Conservation (phyloP, 1,140 invertebrate genomes). For the Ceratosolen fusciceps region DNA sequence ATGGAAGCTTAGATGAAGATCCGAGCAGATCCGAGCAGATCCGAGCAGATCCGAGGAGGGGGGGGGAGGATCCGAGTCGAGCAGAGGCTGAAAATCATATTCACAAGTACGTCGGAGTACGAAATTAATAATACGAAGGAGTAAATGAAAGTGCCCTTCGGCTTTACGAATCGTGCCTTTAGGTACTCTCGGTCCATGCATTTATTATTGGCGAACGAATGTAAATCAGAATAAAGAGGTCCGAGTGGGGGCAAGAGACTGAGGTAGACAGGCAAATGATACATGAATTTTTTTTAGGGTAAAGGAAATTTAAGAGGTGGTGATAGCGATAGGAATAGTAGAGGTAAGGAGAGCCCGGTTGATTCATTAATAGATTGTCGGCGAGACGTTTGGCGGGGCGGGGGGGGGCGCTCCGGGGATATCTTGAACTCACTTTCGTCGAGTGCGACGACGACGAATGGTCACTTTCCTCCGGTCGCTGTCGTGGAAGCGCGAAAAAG, state of each 20-base stretch:
- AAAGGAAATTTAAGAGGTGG: not conserved
- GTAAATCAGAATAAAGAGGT: not conserved
- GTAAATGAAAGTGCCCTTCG: not conserved
- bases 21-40: too few species aligned
- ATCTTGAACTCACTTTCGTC: slow-evolving; percentile 17
- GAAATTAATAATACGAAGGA: too few species aligned
- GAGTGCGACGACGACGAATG: not conserved
- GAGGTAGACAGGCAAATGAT: too few species aligned
- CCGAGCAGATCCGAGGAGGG: too few species aligned
- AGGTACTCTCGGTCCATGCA: not conserved
- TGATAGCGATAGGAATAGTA: too few species aligned
- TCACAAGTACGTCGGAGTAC: too few species aligned
- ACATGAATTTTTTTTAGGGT: not conserved
- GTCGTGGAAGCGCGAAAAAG: not conserved
- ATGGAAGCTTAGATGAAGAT: too few species aligned
- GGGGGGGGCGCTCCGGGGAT: not conserved
- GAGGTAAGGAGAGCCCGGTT: too few species aligned
- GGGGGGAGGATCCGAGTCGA: too few species aligned
- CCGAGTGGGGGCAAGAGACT: not conserved
- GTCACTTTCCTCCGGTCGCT: not conserved
- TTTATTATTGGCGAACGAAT: not conserved
- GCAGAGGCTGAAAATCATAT: too few species aligned
- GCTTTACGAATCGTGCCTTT: not conserved
- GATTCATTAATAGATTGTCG: not conserved
- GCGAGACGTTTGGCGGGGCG: not conserved